Base-by-base conservation (phyloP, 2,888 invertebrate genomes). In the Oegoconia quadripuncta region DNA sequence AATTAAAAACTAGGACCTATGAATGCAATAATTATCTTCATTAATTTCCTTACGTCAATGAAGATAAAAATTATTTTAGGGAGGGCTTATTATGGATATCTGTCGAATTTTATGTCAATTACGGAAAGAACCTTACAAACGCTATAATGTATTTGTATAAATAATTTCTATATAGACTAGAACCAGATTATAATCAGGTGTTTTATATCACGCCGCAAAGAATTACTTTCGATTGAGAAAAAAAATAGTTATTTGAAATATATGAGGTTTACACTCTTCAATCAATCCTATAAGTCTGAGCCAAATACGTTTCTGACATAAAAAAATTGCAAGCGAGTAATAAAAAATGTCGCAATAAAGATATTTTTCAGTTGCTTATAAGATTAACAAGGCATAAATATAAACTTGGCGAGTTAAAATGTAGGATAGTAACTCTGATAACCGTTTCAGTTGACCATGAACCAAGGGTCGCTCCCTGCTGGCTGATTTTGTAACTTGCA, bases 151-250 rank as follows among this genome's bases (percentile, higher is more conserved):
- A 59, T 54, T 59, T n/a, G n/a, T n/a, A n/a, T n/a, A n/a, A n/a
- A n/a, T n/a, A n/a, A n/a, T n/a, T n/a, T n/a, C n/a, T 61, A 50
- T 64, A 60, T 74, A 13, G 77, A 76, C 77, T 77, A 76, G 76
- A 74, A 62, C 60, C 49, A 64, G 60, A 48, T 63, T 52, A 60
- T 50, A 57, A 41, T 39, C 53, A 63, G n/a, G n/a, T n/a, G n/a
- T n/a, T n/a, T n/a, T n/a, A n/a, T n/a, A n/a, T n/a, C n/a, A n/a
- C n/a, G n/a, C n/a, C n/a, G n/a, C n/a, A n/a, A n/a, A n/a, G n/a
- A n/a, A n/a, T n/a, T n/a, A n/a, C n/a, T n/a, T n/a, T n/a, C n/a
- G n/a, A n/a, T 29, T 3, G 1, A 15, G 11, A 29, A 29, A 29
- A 15, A 5, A 12, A 29, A 3, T 29, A 14, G 39, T 39, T n/a